These are phyloP conservation scores for Sycophila sp. DNA, from an alignment of 1,140 invertebrate genomes.

Conservation along the genomic window DNA sequence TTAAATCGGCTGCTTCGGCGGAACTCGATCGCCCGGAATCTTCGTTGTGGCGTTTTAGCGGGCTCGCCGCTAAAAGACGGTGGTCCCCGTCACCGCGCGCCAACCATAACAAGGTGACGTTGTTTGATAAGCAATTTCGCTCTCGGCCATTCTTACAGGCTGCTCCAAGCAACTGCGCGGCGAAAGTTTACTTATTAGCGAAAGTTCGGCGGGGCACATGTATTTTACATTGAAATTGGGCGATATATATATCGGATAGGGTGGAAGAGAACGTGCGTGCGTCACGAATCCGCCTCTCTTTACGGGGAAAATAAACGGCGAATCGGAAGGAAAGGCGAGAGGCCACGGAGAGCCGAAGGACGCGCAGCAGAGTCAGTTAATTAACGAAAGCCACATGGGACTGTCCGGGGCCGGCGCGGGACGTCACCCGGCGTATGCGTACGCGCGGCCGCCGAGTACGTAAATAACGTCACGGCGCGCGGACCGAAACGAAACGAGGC, in stretches of 20 bases:
- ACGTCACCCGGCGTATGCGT: not conserved
- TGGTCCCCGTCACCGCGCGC: too few species aligned
- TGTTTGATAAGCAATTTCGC: conserved; percentile 23
- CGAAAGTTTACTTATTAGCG: conserved; percentile 6
- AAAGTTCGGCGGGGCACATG: not conserved
- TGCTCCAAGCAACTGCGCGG: not conserved
- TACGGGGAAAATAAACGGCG: not conserved
- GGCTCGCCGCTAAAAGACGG: too few species aligned
- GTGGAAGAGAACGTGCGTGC: too few species aligned
- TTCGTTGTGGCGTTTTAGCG: not conserved
- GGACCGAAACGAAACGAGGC: not conserved
- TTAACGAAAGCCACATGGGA: conserved; percentile 55
- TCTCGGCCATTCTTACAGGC: not conserved
- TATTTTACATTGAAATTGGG: conserved; percentile 3
- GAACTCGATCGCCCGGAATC: not conserved
- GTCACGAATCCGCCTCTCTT: too few species aligned
- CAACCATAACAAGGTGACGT: conserved; percentile 1
- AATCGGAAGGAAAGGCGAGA: not conserved
- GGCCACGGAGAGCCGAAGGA: not conserved
- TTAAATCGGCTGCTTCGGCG: not conserved
- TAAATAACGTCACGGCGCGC: conserved; percentile 3
- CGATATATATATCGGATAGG: not conserved
- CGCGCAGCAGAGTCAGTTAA: conserved; percentile 48
- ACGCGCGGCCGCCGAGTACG: not conserved
- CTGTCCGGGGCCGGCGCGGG: conserved; percentile 37